Conservation (phyloP, 2,113 vertebrate species). For the Larimichthys crocea region DNA sequence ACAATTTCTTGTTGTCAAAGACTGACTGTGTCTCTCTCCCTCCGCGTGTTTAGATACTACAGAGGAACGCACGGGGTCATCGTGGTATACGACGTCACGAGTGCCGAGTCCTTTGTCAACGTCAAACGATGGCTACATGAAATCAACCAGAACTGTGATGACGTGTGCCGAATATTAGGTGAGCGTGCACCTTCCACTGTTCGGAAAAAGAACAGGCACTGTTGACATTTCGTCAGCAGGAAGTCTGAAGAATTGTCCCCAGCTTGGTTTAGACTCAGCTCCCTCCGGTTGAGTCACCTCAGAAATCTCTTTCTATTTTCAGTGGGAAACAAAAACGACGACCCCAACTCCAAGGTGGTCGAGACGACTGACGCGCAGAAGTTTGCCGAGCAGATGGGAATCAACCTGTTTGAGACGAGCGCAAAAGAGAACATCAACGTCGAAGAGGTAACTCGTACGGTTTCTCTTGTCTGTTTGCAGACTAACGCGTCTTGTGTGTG, state of each 20-base stretch:
- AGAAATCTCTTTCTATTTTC: neutral
- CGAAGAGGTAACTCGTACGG: conserved; percentile 89
- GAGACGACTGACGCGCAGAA: conserved; percentile 98
- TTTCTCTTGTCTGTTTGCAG: neutral
- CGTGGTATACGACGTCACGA: conserved; percentile 98
- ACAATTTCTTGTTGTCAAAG: neutral
- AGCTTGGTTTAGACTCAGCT: neutral
- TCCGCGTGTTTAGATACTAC: conserved; percentile 89
- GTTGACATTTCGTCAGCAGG: neutral
- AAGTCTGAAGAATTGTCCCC: neutral
- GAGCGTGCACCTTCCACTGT: conserved; percentile 24
- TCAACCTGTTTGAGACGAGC: conserved; percentile 98
- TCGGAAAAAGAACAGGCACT: neutral
- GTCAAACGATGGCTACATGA: conserved; percentile 99
- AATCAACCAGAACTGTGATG: conserved; percentile 99
- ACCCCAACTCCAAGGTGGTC: conserved; percentile 97
- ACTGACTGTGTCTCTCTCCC: conserved; percentile 11
- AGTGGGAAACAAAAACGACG: conserved; percentile 99
- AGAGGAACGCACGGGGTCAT: conserved; percentile 98
- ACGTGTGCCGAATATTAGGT: conserved; percentile 99
- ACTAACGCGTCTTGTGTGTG: neutral
- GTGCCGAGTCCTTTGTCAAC: conserved; percentile 98
- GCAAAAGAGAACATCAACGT: conserved; percentile 99
- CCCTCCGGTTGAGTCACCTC: neutral
- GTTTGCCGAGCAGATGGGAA: conserved; percentile 99